Conservation (phyloP, 2,888 invertebrate species). For the Caenorhabditis wallacei region DNA sequence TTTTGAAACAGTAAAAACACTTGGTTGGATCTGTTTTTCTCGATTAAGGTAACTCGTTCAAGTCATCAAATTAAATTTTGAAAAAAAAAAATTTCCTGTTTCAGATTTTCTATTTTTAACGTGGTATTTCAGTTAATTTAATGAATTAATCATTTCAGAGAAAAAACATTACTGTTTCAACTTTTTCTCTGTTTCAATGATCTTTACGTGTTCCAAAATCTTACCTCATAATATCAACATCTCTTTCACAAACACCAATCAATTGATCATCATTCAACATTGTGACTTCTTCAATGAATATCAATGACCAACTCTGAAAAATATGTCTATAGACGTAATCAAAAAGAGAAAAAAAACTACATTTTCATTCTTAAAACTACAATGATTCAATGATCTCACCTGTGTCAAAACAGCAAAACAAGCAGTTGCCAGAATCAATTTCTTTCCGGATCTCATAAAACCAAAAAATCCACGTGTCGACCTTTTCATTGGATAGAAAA, state of each 20-base stretch:
- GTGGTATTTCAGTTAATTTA: too few species aligned
- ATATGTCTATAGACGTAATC: background rate
- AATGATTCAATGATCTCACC: slow-evolving; percentile 48
- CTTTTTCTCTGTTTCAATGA: too few species aligned
- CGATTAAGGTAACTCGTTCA: too few species aligned
- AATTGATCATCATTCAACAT: slow-evolving; percentile 53
- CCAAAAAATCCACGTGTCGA: slow-evolving; percentile 66
- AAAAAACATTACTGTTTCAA: too few species aligned
- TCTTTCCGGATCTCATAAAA: slow-evolving; percentile 70
- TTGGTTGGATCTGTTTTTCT: too few species aligned
- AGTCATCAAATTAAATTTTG: too few species aligned
- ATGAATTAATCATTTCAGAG: too few species aligned
- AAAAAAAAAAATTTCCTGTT: too few species aligned
- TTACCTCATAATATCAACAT: slow-evolving; percentile 67
- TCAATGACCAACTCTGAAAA: slow-evolving; percentile 71
- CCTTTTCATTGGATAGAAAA: slow-evolving; percentile 77
- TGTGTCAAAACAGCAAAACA: slow-evolving; percentile 75
- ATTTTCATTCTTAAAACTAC: background rate
- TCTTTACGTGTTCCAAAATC: background rate
- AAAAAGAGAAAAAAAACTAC: too few species aligned
- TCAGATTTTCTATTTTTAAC: too few species aligned
- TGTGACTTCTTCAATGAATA: slow-evolving; percentile 64
- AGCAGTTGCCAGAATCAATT: slow-evolving; percentile 71
- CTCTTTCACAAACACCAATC: slow-evolving; percentile 68
- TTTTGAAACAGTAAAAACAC: too few species aligned